These are phyloP conservation scores for Montifringilla adamsi DNA, from an alignment of 2,113 vertebrate genomes.

Conservation along the genomic window DNA sequence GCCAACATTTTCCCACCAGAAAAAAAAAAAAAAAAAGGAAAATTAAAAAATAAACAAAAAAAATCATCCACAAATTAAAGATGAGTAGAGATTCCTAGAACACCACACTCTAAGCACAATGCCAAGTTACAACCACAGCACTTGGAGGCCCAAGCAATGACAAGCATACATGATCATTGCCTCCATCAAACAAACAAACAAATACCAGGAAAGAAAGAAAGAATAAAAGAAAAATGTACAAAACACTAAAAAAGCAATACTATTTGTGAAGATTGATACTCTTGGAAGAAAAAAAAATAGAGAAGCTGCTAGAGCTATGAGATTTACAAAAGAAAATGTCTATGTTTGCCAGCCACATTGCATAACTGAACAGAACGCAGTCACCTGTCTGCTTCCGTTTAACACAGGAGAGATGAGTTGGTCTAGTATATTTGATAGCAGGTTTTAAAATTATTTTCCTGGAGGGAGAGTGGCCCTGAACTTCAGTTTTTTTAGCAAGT, in stretches of 20 bases:
- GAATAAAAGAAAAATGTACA: conserved; percentile 58
- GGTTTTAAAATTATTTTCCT: conserved; percentile 94
- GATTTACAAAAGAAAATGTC: conserved; percentile 65
- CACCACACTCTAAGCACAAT: conserved; percentile 73
- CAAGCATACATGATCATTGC: conserved; percentile 76
- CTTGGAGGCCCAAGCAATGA: conserved; percentile 72
- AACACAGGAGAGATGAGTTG: conserved; percentile 93
- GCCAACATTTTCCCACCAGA: conserved; percentile 75
- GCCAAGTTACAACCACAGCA: conserved; percentile 77
- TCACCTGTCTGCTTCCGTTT: conserved; percentile 99
- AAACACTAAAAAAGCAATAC: conserved; percentile 61
- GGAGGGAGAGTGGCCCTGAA: conserved; percentile 91
- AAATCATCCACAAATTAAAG: background rate
- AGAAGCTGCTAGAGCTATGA: conserved; percentile 77
- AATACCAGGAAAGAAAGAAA: conserved; percentile 16
- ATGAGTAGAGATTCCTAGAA: conserved; percentile 69
- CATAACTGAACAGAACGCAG: conserved; percentile 76
- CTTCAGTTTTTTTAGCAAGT: conserved; percentile 94
- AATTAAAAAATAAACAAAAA: background rate
- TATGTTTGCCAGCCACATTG: conserved; percentile 88
- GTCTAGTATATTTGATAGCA: conserved; percentile 90
- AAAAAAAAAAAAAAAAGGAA: conserved; percentile 56
- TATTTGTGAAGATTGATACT: conserved; percentile 68
- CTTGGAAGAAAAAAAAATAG: conserved; percentile 62
- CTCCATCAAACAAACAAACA: conserved; percentile 65